These are phyloP conservation scores for Ammospiza nelsoni DNA, from an alignment of 2,113 vertebrate species.

Conservation along the genomic window DNA sequence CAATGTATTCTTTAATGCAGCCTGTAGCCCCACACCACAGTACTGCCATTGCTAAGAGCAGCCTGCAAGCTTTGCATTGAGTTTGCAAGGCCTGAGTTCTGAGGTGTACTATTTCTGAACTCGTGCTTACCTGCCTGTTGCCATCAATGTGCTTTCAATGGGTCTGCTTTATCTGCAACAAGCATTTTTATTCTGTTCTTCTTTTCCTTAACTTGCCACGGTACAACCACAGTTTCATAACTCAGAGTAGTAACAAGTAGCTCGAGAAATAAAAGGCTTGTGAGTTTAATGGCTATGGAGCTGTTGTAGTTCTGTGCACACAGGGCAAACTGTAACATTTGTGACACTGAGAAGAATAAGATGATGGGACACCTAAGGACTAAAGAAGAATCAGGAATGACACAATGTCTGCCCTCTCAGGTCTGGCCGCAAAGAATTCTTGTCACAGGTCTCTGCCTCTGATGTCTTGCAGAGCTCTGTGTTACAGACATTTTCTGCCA, in stretches of 20 bases:
- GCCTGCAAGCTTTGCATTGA: background rate
- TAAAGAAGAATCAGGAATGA: background rate
- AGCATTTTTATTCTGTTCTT: background rate
- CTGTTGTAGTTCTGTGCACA: background rate
- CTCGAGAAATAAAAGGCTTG: background rate
- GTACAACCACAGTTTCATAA: background rate
- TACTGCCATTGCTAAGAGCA: background rate
- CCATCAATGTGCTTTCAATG: background rate
- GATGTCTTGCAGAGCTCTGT: background rate
- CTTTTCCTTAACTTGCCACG: background rate
- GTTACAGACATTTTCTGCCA: background rate
- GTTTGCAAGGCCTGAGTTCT: background rate
- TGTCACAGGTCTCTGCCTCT: background rate
- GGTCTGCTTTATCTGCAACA: background rate
- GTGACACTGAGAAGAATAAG: background rate
- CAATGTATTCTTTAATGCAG: fast-evolving
- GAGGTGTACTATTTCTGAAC: background rate
- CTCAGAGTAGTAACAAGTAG: background rate
- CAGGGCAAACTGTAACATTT: background rate
- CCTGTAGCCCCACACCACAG: fast-evolving
- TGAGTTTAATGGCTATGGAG: background rate
- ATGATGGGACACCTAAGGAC: background rate
- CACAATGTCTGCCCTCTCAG: background rate
- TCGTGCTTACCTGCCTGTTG: background rate
- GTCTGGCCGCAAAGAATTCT: background rate